Conservation (phyloP, 2,113 vertebrate genomes). For the Heterotilapia buettikoferi region DNA sequence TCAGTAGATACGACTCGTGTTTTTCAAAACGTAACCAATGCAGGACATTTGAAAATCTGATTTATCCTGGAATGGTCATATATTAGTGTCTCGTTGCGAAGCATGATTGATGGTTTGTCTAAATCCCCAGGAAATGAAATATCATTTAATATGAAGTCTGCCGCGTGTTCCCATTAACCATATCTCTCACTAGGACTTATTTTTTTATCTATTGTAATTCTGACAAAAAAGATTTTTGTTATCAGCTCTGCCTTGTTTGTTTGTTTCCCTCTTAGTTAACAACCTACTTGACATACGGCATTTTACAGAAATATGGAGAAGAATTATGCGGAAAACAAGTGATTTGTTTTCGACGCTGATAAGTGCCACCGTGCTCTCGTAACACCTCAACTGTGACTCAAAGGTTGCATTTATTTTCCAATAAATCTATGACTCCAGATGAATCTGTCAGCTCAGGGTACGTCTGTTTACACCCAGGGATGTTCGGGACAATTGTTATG, state of each 20-base stretch:
- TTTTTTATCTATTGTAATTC: not conserved
- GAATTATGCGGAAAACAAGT: not conserved
- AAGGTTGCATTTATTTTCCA: not conserved
- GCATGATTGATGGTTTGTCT: conserved; percentile 11
- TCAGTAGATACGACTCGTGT: conserved; percentile 15
- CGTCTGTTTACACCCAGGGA: not conserved
- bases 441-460: not conserved
- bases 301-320: not conserved
- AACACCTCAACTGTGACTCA: not conserved
- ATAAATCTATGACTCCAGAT: not conserved
- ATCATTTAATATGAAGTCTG: not conserved
- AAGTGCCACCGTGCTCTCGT: not conserved
- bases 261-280: not conserved
- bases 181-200: not conserved
- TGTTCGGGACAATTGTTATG: not conserved
- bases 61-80: not conserved
- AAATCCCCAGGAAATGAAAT: conserved; percentile 23
- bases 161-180: not conserved
- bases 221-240: not conserved
- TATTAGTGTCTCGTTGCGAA: not conserved
- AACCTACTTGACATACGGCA: not conserved
- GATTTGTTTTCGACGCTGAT: not conserved
- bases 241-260: not conserved
- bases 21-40: not conserved
- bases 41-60: not conserved